Evolutionary conservation across 2,797 vertebrate species (phyloP).

Genomic region (Gila robusta): DNA sequence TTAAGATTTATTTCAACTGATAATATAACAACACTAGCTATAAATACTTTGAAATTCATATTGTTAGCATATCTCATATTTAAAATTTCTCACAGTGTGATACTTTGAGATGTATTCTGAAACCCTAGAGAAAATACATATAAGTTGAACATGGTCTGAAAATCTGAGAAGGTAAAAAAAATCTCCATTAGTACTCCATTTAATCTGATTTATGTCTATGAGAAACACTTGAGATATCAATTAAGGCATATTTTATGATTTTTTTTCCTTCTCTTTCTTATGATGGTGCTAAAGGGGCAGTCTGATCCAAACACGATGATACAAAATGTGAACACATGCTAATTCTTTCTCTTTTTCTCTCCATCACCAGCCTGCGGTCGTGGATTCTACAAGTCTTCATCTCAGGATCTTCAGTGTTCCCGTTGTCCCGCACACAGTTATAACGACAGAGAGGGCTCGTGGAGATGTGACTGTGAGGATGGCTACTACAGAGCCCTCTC

Average conservation of each 20-base stretch:
- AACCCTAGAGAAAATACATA: neutral
- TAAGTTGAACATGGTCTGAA: too few relatives aligned
- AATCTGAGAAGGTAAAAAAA: neutral
- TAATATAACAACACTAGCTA: neutral
- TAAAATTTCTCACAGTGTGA: neutral
- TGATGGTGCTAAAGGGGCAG: slow-evolving; percentile 58
- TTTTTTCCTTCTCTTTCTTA: neutral
- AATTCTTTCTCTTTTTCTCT: slow-evolving; percentile 33
- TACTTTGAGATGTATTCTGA: neutral
- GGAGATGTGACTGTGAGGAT: slow-evolving; percentile 95
- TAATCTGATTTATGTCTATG: neutral
- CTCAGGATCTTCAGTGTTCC: slow-evolving; percentile 97
- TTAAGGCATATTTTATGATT: neutral
- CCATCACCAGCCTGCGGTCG: slow-evolving; percentile 87
- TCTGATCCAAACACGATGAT: slow-evolving; percentile 61
- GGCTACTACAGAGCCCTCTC: slow-evolving; percentile 93
- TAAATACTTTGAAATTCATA: neutral
- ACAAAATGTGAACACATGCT: slow-evolving; percentile 8
- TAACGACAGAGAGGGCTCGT: slow-evolving; percentile 94
- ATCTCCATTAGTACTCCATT: neutral
- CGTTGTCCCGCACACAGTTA: slow-evolving; percentile 96
- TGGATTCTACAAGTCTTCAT: slow-evolving; percentile 98
- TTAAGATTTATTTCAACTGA: neutral
- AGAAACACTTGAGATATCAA: neutral
- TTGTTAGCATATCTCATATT: neutral